Evolutionary conservation across 2,113 vertebrate genomes (phyloP), one percentile per base, ranked within the genome.

Genomic region (Leptobrachium leishanense): DNA sequence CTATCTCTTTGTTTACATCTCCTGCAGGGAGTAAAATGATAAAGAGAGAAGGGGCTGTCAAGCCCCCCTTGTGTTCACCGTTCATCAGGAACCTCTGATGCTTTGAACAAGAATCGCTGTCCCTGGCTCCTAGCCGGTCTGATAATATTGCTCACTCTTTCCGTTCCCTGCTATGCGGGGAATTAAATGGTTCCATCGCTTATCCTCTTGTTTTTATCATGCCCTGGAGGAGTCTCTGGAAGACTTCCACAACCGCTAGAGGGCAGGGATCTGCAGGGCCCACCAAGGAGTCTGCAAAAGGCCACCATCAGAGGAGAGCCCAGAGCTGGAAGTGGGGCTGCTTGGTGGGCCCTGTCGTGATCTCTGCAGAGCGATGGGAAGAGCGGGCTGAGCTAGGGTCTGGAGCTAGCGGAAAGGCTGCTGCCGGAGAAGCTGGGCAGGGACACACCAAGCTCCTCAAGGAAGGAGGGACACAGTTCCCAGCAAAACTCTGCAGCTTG

Each of bases 391-490:
- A 44, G 2, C 72, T 82, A 39, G 82, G 94, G 90, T 83, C 90
- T 89, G 84, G 89, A 77, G 73, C 86, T 92, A 55, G 91, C 87
- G 1, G 85, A 84, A 42, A 86, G 90, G 54, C 81, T 94, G 81
- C 69, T 94, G 84, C 87, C 88, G 43, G 88, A 88, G 81, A 90
- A 86, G 39, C 89, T 89, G 80, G 92, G 20, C 20, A 31, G 90
- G 0, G 75, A 91, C 67, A 68, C 83, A 2, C 68, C 44, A n/a
- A n/a, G 65, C 0, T 72, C 2, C 1, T 41, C 54, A 57, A 88
- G 79, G 80, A 87, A 64, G 85, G 2, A n/a, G n/a, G 50, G 54
- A 40, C 41, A 57, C 1, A 42, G n/a, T 0, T 6, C 20, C 43
- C 40, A 15, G 9, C 11, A 12, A 57, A 5, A 41, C 2, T 2